Evolutionary conservation across 2,888 invertebrate species (phyloP).

Genomic region (Acanthosepion lycidas): DNA sequence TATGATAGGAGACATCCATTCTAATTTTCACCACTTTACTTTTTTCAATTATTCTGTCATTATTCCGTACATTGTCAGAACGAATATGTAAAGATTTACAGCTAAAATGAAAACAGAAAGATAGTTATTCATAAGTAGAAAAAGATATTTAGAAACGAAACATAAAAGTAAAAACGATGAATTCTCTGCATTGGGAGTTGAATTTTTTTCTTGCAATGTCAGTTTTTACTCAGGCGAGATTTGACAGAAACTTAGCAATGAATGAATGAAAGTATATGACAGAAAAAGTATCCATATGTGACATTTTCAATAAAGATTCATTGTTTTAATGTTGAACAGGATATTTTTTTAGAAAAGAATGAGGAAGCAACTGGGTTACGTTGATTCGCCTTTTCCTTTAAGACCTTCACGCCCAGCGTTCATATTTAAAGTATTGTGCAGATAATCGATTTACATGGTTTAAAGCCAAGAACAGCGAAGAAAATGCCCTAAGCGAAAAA

Average conservation of each 20-base stretch:
- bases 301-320: neutral
- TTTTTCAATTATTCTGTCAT: neutral
- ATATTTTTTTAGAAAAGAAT: neutral
- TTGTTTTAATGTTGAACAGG: conserved; percentile 6
- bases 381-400: neutral
- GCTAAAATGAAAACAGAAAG: neutral
- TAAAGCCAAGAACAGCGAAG: neutral
- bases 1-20: neutral
- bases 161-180: neutral
- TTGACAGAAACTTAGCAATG: neutral
- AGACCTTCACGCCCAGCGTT: neutral
- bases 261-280: conserved; percentile 2
- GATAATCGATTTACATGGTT: neutral
- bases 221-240: neutral
- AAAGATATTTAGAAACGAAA: neutral
- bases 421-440: neutral
- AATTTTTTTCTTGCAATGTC: neutral
- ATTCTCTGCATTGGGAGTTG: neutral
- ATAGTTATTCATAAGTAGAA: neutral
- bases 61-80: neutral
- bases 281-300: neutral
- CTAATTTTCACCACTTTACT: neutral
- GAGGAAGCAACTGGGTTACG: neutral
- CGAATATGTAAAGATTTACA: neutral
- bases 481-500: neutral